Base-by-base conservation (phyloP, 2,888 invertebrate genomes). In the Lithophane ornitopus region DNA sequence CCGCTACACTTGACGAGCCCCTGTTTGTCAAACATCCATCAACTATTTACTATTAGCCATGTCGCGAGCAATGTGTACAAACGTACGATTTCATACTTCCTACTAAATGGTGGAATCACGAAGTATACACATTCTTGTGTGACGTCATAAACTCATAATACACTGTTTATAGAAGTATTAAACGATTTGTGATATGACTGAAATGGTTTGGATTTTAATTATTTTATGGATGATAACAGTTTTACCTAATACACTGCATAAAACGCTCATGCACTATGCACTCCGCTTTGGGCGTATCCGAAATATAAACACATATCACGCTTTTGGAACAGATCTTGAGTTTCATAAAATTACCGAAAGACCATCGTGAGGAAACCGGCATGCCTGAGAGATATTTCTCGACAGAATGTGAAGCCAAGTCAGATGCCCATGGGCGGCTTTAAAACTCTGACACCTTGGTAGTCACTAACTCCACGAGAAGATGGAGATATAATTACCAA, bases 1-100 rank as follows among this genome's bases (percentile, higher is more conserved):
- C 87, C 87, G 82, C 85, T 70, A 74, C 82, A 80, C 80, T 62
- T 74, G 88, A 79, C 91, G 81, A 90, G 90, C 89, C 91, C 90
- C 88, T 85, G 85, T 85, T 87, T 86, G 88, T 79, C 86, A 88
- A 89, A 89, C 85, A 85, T 84, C 80, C 82, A 85, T 87, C 86
- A 88, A 79, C 83, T 72, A 88, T 85, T 84, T 82, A 65, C 80
- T 69, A 85, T 82, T 74, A 56, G 0, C 54, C 11, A 80, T 82
- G 90, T 82, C 80, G 80, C 87, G 75, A 85, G 39, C 76, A 82
- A 44, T 79, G 82, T 81, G 56, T 59, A 66, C 71, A 76, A 74
- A 80, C 67, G 39, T 80, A 82, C 76, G 66, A 66, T 73, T 76
- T 19, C 44, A 76, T 74, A 87, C 62, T 76, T 77, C 63, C 78